Percentiles rank a stretch among this genome's conserved stretches.
phyloP scores from a whole-genome alignment of 2,888 invertebrate genomes.

The Catocala nupta region DNA sequence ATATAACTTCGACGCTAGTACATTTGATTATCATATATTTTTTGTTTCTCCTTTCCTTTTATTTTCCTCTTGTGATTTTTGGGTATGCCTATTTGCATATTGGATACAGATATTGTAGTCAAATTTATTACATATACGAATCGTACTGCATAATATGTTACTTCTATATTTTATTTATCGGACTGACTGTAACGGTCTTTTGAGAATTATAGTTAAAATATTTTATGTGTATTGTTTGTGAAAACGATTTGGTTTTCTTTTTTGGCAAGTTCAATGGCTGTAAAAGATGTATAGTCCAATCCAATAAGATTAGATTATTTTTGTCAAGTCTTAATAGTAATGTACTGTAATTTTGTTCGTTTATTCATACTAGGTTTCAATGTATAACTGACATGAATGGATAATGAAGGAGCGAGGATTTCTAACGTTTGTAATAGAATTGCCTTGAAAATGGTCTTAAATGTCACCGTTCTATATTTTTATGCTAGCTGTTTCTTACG shows the following conservation, averaged over 20 bases:
- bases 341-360: conserved; percentile 2
- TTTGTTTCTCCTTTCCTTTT: conserved; percentile 73
- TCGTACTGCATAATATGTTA: conserved; percentile 69
- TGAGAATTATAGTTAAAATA: conserved; percentile 55
- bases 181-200: conserved; percentile 40
- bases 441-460: too few relatives aligned
- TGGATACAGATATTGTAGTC: conserved; percentile 79
- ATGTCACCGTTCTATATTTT: too few relatives aligned
- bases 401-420: background rate
- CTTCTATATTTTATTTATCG: conserved; percentile 64
- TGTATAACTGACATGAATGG: background rate
- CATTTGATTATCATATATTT: conserved; percentile 82
- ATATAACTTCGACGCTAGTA: conserved; percentile 69
- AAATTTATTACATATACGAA: conserved; percentile 77
- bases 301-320: conserved; percentile 42
- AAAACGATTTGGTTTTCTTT: conserved; percentile 39
- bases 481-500: too few relatives aligned
- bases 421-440: background rate
- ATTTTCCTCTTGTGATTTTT: conserved; percentile 81
- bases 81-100: conserved; percentile 79
- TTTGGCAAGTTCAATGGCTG: conserved; percentile 35
- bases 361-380: background rate
- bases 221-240: conserved; percentile 40
- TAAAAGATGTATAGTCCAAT: conserved; percentile 38
- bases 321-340: conserved; percentile 40